These are phyloP conservation scores for Macrophya annulata DNA, from an alignment of 2,888 invertebrate species.

Conservation along the genomic window DNA sequence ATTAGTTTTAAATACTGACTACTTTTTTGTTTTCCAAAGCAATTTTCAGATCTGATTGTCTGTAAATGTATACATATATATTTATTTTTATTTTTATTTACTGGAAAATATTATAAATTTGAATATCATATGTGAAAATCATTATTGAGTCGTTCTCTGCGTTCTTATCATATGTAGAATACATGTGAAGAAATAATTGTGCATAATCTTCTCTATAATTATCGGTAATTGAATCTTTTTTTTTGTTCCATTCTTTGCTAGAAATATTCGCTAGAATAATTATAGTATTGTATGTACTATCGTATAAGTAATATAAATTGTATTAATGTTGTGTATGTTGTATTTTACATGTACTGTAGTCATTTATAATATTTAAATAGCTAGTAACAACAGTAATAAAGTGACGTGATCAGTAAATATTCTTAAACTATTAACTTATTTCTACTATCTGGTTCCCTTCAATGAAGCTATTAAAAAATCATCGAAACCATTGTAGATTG, in stretches of 20 bases:
- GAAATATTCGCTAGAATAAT: slow-evolving; percentile 27
- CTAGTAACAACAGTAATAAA: slow-evolving; percentile 74
- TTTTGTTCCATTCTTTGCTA: not conserved
- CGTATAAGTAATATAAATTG: slow-evolving; percentile 57
- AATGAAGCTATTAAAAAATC: not conserved
- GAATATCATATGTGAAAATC: not conserved
- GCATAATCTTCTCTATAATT: not conserved
- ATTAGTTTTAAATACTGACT: not conserved
- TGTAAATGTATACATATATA: not conserved
- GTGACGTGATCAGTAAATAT: slow-evolving; percentile 57
- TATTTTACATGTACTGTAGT: slow-evolving; percentile 71
- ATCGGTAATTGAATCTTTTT: not conserved
- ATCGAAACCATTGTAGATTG: not conserved
- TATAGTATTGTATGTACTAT: slow-evolving; percentile 30
- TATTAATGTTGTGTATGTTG: slow-evolving; percentile 71
- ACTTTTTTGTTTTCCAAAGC: not conserved
- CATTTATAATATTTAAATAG: slow-evolving; percentile 73
- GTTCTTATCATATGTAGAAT: not conserved
- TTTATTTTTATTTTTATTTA: not conserved
- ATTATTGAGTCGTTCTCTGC: not conserved
- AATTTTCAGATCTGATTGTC: not conserved
- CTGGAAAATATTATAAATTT: not conserved
- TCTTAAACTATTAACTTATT: not conserved
- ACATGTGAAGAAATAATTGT: not conserved
- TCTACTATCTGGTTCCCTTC: not conserved